Percentiles rank a stretch among this genome's conserved stretches.
phyloP scores from a whole-genome alignment of 2,797 vertebrate species.

The Antrozous pallidus region DNA sequence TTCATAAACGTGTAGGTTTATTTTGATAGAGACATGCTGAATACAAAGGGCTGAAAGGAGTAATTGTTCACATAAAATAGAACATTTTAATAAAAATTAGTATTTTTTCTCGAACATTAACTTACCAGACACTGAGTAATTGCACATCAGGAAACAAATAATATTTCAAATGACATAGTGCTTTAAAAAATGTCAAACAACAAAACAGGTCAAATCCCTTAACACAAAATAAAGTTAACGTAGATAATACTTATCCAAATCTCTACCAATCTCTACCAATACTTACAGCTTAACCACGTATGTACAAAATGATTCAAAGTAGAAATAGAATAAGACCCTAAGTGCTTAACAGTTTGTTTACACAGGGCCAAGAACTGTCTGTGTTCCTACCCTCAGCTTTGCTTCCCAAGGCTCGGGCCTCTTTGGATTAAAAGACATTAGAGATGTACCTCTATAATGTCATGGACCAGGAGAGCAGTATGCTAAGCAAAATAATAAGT shows the following conservation, averaged over 20 bases:
- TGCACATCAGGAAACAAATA: conserved; percentile 19
- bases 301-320: background rate
- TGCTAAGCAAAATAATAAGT: too few species aligned
- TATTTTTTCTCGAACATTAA: too few species aligned
- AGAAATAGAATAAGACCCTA: background rate
- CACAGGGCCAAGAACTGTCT: too few species aligned
- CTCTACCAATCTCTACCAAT: conserved; percentile 35
- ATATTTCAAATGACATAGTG: conserved; percentile 33
- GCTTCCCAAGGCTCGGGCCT: background rate
- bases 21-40: too few species aligned
- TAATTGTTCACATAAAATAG: too few species aligned
- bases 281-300: background rate
- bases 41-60: too few species aligned
- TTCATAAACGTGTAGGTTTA: too few species aligned
- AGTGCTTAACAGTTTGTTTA: background rate
- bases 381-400: background rate
- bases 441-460: too few species aligned
- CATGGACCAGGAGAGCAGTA: too few species aligned
- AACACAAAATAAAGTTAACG: background rate
- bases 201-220: conserved; percentile 13
- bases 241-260: background rate
- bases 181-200: conserved; percentile 39
- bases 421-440: background rate
- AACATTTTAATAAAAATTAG: too few species aligned
- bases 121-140: too few species aligned